These are phyloP conservation scores for Ursus arctos DNA, from an alignment of 2,113 vertebrate species.

Conservation along the genomic window DNA sequence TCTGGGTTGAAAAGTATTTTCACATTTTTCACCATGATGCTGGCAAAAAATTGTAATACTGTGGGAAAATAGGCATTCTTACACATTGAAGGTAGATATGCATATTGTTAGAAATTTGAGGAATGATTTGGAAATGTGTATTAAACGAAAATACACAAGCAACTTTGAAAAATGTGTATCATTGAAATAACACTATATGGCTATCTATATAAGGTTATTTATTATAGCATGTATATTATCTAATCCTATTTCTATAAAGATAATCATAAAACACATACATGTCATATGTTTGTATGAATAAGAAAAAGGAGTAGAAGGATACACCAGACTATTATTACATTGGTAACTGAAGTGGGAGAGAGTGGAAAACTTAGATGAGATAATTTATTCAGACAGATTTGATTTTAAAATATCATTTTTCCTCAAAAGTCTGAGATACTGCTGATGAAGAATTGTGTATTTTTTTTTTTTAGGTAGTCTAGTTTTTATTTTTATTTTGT, in stretches of 20 bases:
- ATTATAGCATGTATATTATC: background rate
- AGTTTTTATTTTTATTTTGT: background rate
- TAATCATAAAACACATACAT: background rate
- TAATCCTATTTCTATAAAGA: constrained; percentile 3
- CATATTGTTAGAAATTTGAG: background rate
- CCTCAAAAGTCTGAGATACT: background rate
- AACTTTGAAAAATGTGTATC: background rate
- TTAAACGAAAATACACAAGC: background rate
- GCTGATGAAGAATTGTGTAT: background rate
- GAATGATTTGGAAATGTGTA: background rate
- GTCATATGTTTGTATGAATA: background rate
- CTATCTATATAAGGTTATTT: background rate
- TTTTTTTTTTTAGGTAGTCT: background rate
- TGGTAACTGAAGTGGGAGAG: background rate
- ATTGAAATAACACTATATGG: background rate
- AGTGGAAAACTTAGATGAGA: background rate
- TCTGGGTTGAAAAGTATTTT: background rate
- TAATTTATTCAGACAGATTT: background rate
- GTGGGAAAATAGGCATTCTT: background rate
- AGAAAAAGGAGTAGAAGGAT: background rate
- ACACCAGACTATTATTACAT: background rate
- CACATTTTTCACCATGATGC: background rate
- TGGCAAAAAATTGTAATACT: background rate
- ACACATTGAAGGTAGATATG: background rate
- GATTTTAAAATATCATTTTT: background rate